Conservation (phyloP, 2,888 invertebrate species). For the Acrobeloides nanus region DNA sequence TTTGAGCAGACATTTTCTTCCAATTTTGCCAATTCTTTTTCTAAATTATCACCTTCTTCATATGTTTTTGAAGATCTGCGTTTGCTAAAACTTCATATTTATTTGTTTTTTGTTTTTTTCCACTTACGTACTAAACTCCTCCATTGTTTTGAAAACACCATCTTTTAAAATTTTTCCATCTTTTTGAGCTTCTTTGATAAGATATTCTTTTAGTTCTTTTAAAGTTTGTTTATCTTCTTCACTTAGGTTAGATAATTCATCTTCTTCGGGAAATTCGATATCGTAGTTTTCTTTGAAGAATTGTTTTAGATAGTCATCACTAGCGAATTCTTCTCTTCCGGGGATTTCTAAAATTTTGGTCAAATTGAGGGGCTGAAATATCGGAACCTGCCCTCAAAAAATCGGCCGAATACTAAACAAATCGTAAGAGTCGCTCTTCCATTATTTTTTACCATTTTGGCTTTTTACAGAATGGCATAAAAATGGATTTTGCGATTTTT, state of each 20-base stretch:
- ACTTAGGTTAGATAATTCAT: conserved; percentile 22
- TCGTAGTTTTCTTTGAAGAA: conserved; percentile 43
- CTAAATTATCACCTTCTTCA: conserved; percentile 1
- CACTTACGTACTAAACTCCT: conserved; percentile 15
- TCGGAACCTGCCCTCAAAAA: no score
- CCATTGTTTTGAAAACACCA: conserved; percentile 8
- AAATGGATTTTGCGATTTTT: no score
- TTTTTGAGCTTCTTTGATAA: conserved; percentile 24
- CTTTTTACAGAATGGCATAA: background rate
- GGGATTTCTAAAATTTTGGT: conserved; percentile 30
- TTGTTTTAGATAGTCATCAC: conserved; percentile 33
- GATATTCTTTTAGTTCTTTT: conserved; percentile 34
- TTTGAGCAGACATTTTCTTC: conserved; percentile 24
- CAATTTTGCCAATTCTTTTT: conserved; percentile 9
- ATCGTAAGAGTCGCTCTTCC: no score
- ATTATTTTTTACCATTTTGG: background rate
- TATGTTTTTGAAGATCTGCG: background rate
- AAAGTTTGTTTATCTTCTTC: conserved; percentile 37
- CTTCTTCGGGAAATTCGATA: conserved; percentile 39
- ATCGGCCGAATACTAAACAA: no score
- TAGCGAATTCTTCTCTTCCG: conserved; percentile 35
- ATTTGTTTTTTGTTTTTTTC: background rate
- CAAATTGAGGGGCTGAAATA: background rate
- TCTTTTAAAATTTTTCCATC: conserved; percentile 14
- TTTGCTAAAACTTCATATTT: background rate